Evolutionary conservation across 53 echinoderm and acorn worm species (phyloP).

Genomic region (Crossaster papposus): DNA sequence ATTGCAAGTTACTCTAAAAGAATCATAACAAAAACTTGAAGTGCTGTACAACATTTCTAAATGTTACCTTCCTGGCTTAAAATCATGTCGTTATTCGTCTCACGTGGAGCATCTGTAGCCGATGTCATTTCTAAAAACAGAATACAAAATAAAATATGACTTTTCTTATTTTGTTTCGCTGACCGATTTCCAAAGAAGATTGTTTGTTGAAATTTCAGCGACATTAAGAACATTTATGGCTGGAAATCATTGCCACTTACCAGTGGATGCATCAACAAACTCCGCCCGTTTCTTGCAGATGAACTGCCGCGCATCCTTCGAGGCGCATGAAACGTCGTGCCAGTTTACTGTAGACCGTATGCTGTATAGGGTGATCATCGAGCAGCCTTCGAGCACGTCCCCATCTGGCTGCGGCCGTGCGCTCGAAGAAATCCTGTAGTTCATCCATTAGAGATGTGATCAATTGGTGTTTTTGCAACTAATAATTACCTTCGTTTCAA

Average conservation of each 20-base stretch:
- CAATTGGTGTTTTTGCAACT: no score
- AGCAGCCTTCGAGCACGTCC: constrained; percentile 66
- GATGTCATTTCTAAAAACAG: not conserved
- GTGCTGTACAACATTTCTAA: no score
- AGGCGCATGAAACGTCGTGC: constrained; percentile 79
- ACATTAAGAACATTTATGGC: no score
- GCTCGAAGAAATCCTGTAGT: not conserved
- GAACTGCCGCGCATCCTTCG: constrained; percentile 48
- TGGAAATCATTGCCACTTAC: not conserved
- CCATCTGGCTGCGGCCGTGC: constrained; percentile 69
- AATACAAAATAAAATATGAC: not conserved
- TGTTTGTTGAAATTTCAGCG: not conserved
- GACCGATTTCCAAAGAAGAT: not conserved
- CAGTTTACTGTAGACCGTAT: constrained; percentile 71
- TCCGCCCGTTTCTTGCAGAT: constrained; percentile 68
- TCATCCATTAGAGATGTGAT: no score
- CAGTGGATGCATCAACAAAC: not conserved
- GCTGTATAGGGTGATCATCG: constrained; percentile 59
- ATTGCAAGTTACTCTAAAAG: no score
- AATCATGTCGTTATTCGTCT: not conserved
- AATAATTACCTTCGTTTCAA: no score
- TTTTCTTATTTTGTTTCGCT: not conserved
- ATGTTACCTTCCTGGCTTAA: not conserved
- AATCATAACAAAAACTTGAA: no score
- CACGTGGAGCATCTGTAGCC: not conserved